phyloP scores from a whole-genome alignment of 2,888 invertebrate species.

The Petrolisthes manimaculis region DNA sequence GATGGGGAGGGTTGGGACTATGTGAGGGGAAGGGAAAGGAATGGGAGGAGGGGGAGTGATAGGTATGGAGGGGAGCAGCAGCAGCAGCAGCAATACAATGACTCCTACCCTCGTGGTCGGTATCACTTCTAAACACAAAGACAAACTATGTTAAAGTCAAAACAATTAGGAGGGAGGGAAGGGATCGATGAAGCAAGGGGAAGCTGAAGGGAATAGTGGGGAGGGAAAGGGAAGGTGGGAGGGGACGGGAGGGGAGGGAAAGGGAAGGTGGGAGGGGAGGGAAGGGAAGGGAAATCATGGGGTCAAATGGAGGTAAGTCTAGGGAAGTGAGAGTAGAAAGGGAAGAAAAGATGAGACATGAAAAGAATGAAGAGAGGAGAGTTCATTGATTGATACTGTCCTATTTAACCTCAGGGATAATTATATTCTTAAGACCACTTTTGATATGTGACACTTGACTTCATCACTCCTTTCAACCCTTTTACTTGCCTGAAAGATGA shows the following conservation, averaged over 20 bases:
- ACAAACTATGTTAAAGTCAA: background rate
- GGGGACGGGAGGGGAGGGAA: background rate
- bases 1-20: background rate
- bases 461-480: too few relatives aligned
- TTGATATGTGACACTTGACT: too few relatives aligned
- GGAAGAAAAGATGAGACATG: background rate
- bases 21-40: background rate
- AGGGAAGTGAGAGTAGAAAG: background rate
- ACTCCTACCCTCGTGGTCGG: background rate
- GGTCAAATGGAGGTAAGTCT: background rate
- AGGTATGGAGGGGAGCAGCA: background rate
- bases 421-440: too few relatives aligned
- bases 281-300: background rate
- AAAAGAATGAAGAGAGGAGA: background rate
- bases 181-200: background rate
- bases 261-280: background rate
- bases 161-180: background rate
- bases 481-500: too few relatives aligned
- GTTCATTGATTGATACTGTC: background rate
- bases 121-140: background rate
- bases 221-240: background rate
- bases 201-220: background rate
- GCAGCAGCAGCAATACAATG: background rate
- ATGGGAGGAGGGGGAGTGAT: background rate
- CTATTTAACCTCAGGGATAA: too few relatives aligned